Evolutionary conservation across 1,140 invertebrate species (phyloP).

Genomic region (Listronotus oregonensis): DNA sequence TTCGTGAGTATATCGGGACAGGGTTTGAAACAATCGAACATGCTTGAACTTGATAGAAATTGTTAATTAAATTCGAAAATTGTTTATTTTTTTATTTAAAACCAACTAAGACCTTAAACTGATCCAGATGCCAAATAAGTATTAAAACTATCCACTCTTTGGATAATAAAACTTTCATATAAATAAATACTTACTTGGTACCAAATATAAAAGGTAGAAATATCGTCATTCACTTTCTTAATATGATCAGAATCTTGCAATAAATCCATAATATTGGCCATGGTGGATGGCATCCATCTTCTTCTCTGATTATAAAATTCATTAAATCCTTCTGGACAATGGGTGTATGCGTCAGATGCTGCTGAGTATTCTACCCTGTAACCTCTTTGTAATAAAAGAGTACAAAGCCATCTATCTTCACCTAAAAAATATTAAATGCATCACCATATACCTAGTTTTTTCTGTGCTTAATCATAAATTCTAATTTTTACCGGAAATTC

Average conservation of each 20-base stretch:
- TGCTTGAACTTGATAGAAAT: too few relatives aligned
- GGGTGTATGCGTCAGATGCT: slow-evolving; percentile 90
- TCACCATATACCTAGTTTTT: too few relatives aligned
- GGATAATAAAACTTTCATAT: too few relatives aligned
- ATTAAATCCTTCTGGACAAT: slow-evolving; percentile 84
- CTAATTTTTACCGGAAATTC: too few relatives aligned
- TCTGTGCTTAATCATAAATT: too few relatives aligned
- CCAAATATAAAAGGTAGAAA: slow-evolving; percentile 79
- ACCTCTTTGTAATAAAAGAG: slow-evolving; percentile 82
- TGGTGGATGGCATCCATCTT: slow-evolving; percentile 88
- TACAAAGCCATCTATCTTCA: slow-evolving; percentile 88
- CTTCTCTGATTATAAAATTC: slow-evolving; percentile 89
- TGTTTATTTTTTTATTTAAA: too few relatives aligned
- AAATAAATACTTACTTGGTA: slow-evolving; percentile 76
- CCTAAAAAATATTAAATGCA: slow-evolving; percentile 43
- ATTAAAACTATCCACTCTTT: too few relatives aligned
- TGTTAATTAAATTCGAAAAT: too few relatives aligned
- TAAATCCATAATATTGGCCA: slow-evolving; percentile 87
- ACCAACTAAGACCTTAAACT: too few relatives aligned
- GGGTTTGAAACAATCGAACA: too few relatives aligned
- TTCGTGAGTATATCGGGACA: too few relatives aligned
- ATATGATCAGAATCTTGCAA: slow-evolving; percentile 74
- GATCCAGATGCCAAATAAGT: too few relatives aligned
- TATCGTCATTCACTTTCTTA: slow-evolving; percentile 82
- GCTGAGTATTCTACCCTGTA: slow-evolving; percentile 90